A percentile compares a stretch with the other conserved stretches of the same genome.
phyloP scores from a whole-genome alignment of 1,140 invertebrate genomes.

The Thaumatotibia leucotreta region DNA sequence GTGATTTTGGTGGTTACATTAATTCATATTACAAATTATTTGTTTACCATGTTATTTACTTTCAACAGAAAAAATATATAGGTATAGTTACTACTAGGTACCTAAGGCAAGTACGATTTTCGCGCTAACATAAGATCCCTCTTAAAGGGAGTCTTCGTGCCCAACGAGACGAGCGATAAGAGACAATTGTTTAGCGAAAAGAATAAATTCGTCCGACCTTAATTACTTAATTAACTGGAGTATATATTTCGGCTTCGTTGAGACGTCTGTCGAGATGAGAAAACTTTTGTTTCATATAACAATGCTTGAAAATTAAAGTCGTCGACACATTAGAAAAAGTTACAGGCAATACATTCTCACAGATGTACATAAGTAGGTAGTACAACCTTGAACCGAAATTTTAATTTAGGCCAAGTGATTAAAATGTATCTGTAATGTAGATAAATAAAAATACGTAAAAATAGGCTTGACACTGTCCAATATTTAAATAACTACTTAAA shows the following conservation, averaged over 20 bases:
- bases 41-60: no score
- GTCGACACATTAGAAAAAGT: no score
- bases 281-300: neutral
- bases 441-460: neutral
- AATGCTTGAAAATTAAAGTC: neutral
- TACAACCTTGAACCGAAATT: neutral
- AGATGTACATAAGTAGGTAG: neutral
- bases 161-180: neutral
- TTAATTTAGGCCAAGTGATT: neutral
- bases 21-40: no score
- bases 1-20: no score
- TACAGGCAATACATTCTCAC: no score
- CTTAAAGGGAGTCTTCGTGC: neutral
- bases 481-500: no score
- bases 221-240: neutral
- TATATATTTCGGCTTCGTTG: neutral
- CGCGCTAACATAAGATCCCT: neutral
- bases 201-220: neutral
- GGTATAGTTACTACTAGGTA: no score
- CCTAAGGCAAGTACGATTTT: no score
- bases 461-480: neutral
- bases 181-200: neutral
- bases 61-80: no score
- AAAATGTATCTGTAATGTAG: neutral
- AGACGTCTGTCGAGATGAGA: neutral